Percentiles rank a stretch among this genome's conserved stretches.
These are phyloP conservation scores for Protula sp. DNA, from an alignment of 2,888 invertebrate species.

Conservation along the genomic window DNA sequence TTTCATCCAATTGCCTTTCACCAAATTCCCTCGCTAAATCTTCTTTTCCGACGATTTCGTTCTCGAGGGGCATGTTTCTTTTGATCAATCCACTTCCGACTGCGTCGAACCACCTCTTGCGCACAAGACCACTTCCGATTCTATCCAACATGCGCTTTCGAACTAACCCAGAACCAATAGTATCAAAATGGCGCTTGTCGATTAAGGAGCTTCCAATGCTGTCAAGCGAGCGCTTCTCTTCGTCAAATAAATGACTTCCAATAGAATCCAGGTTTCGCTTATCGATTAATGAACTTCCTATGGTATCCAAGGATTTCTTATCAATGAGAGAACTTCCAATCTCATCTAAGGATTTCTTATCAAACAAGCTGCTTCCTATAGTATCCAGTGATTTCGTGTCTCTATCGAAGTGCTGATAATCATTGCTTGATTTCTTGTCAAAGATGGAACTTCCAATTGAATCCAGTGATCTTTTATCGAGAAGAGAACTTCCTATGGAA, in stretches of 20 bases:
- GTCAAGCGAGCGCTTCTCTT: background rate
- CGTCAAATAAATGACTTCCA: background rate
- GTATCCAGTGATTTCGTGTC: background rate
- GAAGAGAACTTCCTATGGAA: background rate
- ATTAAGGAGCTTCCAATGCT: background rate
- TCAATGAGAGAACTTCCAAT: background rate
- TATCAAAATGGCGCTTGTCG: background rate
- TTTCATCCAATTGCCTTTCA: background rate
- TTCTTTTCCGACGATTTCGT: too few relatives aligned
- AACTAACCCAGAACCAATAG: background rate
- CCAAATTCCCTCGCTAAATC: background rate
- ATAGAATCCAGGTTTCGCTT: background rate
- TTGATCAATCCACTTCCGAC: background rate
- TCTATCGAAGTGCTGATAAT: too few relatives aligned
- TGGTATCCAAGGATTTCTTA: background rate
- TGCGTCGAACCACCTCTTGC: background rate
- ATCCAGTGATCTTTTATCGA: background rate
- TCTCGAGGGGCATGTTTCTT: background rate
- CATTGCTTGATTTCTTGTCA: background rate
- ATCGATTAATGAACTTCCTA: background rate
- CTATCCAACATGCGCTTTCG: background rate
- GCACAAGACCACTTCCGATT: background rate
- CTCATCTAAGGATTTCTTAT: background rate
- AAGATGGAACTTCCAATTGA: background rate
- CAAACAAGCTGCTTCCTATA: background rate